phyloP scores from a whole-genome alignment of 2,113 vertebrate genomes.

The Cephalopholis sonnerati region DNA sequence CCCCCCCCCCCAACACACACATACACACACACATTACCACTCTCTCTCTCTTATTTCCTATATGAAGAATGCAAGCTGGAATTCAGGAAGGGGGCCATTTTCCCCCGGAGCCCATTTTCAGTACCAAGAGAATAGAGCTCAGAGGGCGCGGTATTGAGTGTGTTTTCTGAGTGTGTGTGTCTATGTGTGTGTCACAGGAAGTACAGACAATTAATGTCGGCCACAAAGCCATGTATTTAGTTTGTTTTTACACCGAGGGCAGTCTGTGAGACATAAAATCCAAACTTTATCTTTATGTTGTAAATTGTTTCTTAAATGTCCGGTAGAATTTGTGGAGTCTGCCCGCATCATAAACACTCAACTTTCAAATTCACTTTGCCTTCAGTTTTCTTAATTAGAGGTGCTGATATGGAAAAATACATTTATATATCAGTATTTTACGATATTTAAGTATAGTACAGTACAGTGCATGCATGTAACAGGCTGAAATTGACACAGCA shows the following conservation, averaged over 20 bases:
- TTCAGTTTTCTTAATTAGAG: background rate
- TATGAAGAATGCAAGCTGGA: slow-evolving; percentile 68
- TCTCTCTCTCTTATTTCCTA: slow-evolving; percentile 61
- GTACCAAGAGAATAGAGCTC: slow-evolving; percentile 62
- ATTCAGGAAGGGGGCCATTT: slow-evolving; percentile 74
- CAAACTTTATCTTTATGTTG: background rate
- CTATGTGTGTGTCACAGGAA: slow-evolving; percentile 48
- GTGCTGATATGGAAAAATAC: background rate
- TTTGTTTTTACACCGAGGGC: background rate
- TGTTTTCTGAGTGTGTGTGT: slow-evolving; percentile 7
- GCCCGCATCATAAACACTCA: background rate
- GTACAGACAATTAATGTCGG: slow-evolving; percentile 23
- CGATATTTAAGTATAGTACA: background rate
- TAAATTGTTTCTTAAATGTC: background rate
- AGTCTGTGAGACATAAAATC: background rate
- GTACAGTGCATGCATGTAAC: too few relatives aligned
- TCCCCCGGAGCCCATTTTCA: slow-evolving; percentile 46
- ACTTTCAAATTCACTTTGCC: background rate
- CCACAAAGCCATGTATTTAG: background rate
- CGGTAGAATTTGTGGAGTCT: background rate
- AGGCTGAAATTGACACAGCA: too few relatives aligned
- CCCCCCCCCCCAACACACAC: background rate
- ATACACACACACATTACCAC: slow-evolving; percentile 7
- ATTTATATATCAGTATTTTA: background rate
- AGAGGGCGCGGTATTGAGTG: slow-evolving; percentile 26